phyloP scores from a whole-genome alignment of 1,140 invertebrate genomes.

The Pachypeltis micranthus region DNA sequence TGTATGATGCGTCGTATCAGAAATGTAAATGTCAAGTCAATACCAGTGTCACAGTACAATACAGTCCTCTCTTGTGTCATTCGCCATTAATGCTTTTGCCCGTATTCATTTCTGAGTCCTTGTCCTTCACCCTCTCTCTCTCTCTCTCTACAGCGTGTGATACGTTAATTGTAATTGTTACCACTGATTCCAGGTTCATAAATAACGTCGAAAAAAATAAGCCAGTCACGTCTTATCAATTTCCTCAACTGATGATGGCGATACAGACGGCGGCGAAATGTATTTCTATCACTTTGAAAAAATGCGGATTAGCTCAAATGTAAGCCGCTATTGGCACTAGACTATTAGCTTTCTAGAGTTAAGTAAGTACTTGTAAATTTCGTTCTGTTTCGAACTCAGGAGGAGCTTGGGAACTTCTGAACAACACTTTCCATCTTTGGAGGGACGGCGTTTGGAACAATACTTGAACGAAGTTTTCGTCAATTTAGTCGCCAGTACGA shows the following conservation, averaged over 20 bases:
- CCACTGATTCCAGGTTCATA: background rate
- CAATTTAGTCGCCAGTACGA: constrained; percentile 1
- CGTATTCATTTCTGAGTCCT: background rate
- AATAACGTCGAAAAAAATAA: constrained; percentile 6
- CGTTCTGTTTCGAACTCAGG: background rate
- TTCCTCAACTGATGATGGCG: constrained; percentile 11
- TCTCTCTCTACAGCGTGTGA: background rate
- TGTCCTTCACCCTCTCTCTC: background rate
- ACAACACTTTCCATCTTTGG: background rate
- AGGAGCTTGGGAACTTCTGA: background rate
- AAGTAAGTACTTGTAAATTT: background rate
- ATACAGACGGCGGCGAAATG: constrained; percentile 5
- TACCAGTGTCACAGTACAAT: background rate
- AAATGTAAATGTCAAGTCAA: background rate
- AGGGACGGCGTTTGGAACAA: background rate
- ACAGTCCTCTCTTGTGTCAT: background rate
- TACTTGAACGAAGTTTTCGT: constrained; percentile 8
- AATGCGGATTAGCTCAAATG: constrained; percentile 8
- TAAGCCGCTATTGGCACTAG: background rate
- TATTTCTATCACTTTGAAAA: constrained; percentile 6
- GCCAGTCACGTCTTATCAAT: background rate
- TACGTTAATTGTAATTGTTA: background rate
- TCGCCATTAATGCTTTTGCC: background rate
- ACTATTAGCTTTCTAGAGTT: background rate
- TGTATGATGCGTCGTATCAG: background rate